These are phyloP conservation scores for Eptesicus fuscus DNA, from an alignment of 2,113 vertebrate species.

Conservation along the genomic window DNA sequence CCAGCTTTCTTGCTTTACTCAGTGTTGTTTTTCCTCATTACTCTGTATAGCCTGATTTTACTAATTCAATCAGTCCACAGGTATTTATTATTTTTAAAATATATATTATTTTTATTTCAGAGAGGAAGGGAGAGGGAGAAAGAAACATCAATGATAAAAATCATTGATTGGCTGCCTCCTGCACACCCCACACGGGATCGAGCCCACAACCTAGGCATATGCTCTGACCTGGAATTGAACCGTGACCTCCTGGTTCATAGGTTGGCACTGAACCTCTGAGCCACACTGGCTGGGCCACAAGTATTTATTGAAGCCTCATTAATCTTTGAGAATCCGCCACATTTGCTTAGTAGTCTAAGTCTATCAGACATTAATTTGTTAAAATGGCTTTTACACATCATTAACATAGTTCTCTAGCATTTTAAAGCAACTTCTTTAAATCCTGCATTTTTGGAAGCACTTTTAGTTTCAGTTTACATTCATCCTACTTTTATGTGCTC, in stretches of 20 bases:
- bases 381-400: neutral
- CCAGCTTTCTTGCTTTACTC: neutral
- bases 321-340: neutral
- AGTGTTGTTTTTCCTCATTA: neutral
- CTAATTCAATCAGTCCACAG: neutral
- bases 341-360: conserved; percentile 23
- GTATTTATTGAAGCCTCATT: neutral
- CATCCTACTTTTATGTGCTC: neutral
- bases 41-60: neutral
- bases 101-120: too few species aligned
- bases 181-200: too few species aligned
- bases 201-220: too few species aligned
- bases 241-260: too few species aligned
- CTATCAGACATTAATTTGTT: neutral
- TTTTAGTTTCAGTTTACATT: neutral
- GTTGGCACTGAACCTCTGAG: too few species aligned
- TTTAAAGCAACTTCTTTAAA: conserved; percentile 11
- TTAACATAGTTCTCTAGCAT: neutral
- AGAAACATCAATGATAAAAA: too few species aligned
- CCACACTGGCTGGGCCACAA: too few species aligned
- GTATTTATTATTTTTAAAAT: neutral
- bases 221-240: too few species aligned
- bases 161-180: too few species aligned
- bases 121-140: too few species aligned
- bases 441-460: neutral